Conservation (phyloP, 2,797 vertebrate species). For the Halcyon smyrnensis region DNA sequence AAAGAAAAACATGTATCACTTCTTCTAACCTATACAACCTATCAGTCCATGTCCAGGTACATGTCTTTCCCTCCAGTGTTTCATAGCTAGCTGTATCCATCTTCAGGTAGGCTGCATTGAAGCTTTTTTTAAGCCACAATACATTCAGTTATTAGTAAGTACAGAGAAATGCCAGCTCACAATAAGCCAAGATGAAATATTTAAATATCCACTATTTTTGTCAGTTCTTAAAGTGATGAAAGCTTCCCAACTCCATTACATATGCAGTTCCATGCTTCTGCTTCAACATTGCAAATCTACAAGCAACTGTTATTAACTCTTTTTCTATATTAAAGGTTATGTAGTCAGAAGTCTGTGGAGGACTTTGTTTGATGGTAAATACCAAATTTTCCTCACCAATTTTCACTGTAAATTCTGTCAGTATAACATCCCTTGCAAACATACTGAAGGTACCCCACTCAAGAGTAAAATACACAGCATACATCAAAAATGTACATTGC, state of each 20-base stretch:
- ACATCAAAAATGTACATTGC: neutral
- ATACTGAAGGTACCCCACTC: neutral
- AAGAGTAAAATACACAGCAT: neutral
- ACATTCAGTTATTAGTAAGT: neutral
- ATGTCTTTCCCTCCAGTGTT: neutral
- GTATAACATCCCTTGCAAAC: neutral
- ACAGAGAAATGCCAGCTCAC: neutral
- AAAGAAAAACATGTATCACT: neutral
- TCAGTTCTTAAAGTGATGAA: neutral
- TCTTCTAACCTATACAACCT: neutral
- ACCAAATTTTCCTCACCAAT: neutral
- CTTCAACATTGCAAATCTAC: neutral
- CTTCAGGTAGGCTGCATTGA: neutral
- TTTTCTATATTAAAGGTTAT: neutral
- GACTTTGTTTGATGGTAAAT: constrained; percentile 11
- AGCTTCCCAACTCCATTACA: neutral
- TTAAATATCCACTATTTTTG: neutral
- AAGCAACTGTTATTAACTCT: neutral
- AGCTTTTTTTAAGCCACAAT: neutral
- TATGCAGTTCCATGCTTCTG: neutral
- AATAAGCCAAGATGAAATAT: neutral
- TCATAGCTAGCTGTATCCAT: neutral
- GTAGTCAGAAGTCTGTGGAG: neutral
- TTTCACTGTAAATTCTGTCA: constrained; percentile 19
- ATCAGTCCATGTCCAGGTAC: neutral